Base-by-base conservation (phyloP, 2,113 vertebrate genomes). In the Apus apus region DNA sequence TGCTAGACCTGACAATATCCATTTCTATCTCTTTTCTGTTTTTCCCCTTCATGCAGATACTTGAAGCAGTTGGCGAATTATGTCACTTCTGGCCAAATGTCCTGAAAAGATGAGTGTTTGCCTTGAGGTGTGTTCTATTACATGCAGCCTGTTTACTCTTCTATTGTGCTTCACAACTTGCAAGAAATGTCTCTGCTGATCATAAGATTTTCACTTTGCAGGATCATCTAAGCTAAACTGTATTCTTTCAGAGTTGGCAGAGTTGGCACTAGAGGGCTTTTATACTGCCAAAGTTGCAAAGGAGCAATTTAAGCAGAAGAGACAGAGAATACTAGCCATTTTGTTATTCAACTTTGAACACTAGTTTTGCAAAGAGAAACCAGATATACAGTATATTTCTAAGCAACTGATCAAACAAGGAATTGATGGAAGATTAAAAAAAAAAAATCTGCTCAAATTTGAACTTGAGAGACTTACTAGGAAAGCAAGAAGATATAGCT, bases 61-160 rank as follows among this genome's bases (percentile, higher is more conserved):
- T 60, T 61, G 84, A 91, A 94, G 76, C 32, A 88, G n/a, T 22
- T 82, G 51, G 53, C 82, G 73, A 90, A 79, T 46, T 17, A 89
- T 92, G 71, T 27, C 74, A 75, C n/a, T 71, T 74, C 51, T 91
- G 78, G 81, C 87, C 84, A 94, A 89, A 80, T 21, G 48, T 92
- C 86, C 89, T 88, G 66, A 64, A 75, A 93, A 95, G 81, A 96
- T 78, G 53, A 74, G 17, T 4, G 36, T 92, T 91, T 86, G 80
- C 78, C 93, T 92, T 57, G 45, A 95, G 67, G 64, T 32, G 65
- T 72, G 50, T 89, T 86, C 71, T 91, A 46, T 83, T 85, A 87
- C 45, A 80, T 3, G 5, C 48, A 95, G 54, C 19, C 57, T 1
- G 0, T 83, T 93, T 82, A 58, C 73, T 85, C 85, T 89, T 85